Base-by-base conservation (phyloP, 92 coral and sea anemone species). In the Porites evermanni region DNA sequence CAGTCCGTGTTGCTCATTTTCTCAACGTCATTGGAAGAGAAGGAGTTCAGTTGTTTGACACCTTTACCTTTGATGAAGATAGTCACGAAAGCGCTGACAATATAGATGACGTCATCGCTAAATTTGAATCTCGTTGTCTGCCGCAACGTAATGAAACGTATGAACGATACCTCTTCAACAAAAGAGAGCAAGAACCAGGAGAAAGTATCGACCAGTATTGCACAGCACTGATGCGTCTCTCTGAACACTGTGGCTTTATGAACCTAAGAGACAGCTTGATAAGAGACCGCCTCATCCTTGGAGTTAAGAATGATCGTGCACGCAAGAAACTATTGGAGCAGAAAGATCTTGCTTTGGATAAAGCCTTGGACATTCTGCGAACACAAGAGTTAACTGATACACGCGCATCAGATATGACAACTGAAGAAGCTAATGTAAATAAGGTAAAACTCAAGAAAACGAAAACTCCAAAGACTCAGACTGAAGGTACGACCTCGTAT, bases 41-140 rank as follows among this genome's bases (percentile, higher is more conserved):
- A 29, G 32, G 32, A 29, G 32, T 29, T 29, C 32, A 29, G 32
- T 29, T 29, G 32, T 29, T 29, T 29, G 32, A 29, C 32, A 29
- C 32, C 2, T 29, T 29, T 29, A 29, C 32, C 32, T 73, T 74
- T 51, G 83, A 79, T 0, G 88, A 53, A 58, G 81, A 70, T 54
- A 64, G 72, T 58, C 17, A 84, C 29, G 82, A 75, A 74, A 77
- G 80, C 63, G 76, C 70, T 58, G 70, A 73, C 61, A 84, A 72
- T 47, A 71, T 86, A 65, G 84, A 19, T 29, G 71, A 77, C 38
- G 89, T 86, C 26, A 17, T 78, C 26, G 84, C 80, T 56, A 78
- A 86, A 86, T 87, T 56, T 63, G 86, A 79, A 68, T 73, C 83
- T 69, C 90, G 80, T 60, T 87, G 90, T 78, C 61, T 79, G 64